Evolutionary conservation across 1,140 invertebrate genomes (phyloP).

Genomic region (Pantala flavescens): DNA sequence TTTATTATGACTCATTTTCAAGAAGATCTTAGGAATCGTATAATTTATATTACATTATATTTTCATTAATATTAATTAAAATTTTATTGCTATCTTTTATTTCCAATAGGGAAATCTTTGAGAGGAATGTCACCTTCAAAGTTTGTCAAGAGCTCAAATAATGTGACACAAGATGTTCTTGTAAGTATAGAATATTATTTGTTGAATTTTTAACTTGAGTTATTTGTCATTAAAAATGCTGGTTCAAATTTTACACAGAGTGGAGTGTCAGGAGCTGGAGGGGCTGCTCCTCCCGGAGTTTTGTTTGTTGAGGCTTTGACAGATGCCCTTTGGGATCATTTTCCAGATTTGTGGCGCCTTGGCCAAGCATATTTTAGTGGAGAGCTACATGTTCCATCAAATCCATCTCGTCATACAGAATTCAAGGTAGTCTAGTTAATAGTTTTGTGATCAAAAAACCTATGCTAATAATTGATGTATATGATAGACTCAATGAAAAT

Average conservation of each 20-base stretch:
- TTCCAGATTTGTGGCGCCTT: constrained; percentile 80
- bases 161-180: not conserved
- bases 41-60: too few relatives aligned
- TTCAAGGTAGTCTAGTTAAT: constrained; percentile 47
- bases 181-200: not conserved
- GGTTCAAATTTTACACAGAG: not conserved
- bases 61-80: too few relatives aligned
- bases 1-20: too few relatives aligned
- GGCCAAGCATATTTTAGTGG: constrained; percentile 83
- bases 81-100: too few relatives aligned
- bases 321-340: constrained; percentile 52
- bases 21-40: too few relatives aligned
- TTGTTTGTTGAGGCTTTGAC: constrained; percentile 64
- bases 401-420: constrained; percentile 53
- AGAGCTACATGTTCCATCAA: constrained; percentile 60
- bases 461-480: too few relatives aligned
- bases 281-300: constrained; percentile 41
- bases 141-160: not conserved
- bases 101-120: not conserved
- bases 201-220: not conserved
- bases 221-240: not conserved
- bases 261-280: constrained; percentile 22
- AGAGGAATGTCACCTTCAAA: not conserved
- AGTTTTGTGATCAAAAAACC: not conserved
- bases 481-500: too few relatives aligned